Evolutionary conservation across 2,888 invertebrate species (phyloP).

Genomic region (Germaria angustata): DNA sequence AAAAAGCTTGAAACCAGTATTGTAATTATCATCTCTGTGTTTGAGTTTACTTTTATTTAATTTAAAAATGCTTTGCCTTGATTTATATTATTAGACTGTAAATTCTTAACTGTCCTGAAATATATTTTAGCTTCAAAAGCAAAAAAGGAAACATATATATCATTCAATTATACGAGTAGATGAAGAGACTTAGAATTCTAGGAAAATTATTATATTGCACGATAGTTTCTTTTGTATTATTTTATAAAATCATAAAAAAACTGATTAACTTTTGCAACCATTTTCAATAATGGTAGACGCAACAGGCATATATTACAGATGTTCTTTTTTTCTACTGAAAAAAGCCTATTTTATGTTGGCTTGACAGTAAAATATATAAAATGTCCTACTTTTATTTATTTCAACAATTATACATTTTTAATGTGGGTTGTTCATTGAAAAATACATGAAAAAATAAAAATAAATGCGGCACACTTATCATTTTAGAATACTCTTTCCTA

Average conservation of each 20-base stretch:
- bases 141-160: no score
- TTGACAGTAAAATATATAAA: neutral
- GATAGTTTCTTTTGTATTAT: neutral
- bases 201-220: neutral
- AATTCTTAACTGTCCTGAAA: no score
- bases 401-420: neutral
- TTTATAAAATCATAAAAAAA: neutral
- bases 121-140: no score
- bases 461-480: neutral
- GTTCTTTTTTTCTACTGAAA: neutral
- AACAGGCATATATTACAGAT: conserved; percentile 1
- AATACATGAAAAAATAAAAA: neutral
- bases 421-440: neutral
- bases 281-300: neutral
- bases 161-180: no score
- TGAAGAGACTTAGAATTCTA: neutral
- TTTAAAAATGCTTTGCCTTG: no score
- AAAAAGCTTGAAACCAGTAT: no score
- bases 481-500: no score
- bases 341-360: conserved; percentile 42
- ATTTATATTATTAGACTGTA: no score
- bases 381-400: neutral
- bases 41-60: no score
- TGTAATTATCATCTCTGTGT: no score
- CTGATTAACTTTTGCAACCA: neutral